phyloP scores from a whole-genome alignment of 2,113 vertebrate species.

The Ursus arctos region DNA sequence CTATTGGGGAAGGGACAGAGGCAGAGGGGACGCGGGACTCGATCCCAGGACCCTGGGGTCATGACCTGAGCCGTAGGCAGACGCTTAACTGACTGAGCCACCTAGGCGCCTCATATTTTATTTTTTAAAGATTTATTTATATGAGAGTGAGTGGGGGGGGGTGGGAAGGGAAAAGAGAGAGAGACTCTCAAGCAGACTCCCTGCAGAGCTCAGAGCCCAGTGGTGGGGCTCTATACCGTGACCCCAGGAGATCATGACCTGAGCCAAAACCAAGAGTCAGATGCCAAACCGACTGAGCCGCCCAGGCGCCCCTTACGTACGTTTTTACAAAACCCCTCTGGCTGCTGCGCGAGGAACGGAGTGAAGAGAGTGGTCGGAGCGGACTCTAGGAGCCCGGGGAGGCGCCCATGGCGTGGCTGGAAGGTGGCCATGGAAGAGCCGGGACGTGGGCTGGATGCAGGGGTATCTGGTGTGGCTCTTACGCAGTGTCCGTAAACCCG shows the following conservation, averaged over 20 bases:
- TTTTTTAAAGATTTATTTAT: background rate
- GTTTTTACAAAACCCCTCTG: background rate
- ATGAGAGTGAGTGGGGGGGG: background rate
- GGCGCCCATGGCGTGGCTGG: accelerated
- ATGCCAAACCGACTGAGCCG: background rate
- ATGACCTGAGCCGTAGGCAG: background rate
- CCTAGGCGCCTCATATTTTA: background rate
- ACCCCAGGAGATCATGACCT: background rate
- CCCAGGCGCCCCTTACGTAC: background rate
- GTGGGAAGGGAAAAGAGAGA: background rate
- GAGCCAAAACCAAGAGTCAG: background rate
- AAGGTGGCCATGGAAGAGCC: too few species aligned
- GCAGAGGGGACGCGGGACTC: background rate
- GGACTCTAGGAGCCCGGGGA: background rate
- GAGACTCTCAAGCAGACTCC: background rate
- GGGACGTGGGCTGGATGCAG: background rate
- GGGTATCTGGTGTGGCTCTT: background rate
- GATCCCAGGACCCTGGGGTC: background rate
- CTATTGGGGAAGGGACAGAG: background rate
- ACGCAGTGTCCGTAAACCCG: accelerated
- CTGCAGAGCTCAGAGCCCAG: accelerated
- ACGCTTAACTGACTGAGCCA: background rate
- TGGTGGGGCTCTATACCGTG: background rate
- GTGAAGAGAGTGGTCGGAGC: background rate
- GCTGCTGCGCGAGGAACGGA: background rate